Base-by-base conservation (phyloP, 2,797 vertebrate genomes). In the Malurus leucopterus region DNA sequence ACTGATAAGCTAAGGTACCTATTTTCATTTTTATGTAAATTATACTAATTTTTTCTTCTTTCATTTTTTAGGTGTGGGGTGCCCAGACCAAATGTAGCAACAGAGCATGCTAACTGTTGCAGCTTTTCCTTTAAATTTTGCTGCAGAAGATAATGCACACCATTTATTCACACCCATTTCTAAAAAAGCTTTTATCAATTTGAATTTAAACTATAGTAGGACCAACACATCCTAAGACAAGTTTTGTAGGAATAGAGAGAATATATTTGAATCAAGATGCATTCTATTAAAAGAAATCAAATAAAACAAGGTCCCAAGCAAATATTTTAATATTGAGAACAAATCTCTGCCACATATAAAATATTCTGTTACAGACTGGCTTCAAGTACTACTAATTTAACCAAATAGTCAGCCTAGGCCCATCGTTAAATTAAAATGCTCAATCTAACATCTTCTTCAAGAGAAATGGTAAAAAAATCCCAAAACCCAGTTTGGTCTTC, bases 1-100 rank as follows among this genome's bases (percentile, higher is more conserved):
- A 87, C 30, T 73, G 63, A 87, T 71, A 90, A 72, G 69, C 64
- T 87, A 94, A 94, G 74, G 88, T 91, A 89, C 91, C 89, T 89
- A 11, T 63, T 59, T 80, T 53, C 50, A 71, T 85, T 82, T 82
- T 89, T 79, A 30, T 75, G 78, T 57, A 93, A 84, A 68, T 89
- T 74, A 22, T n/a, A 59, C 23, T 82, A 30, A 88, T 21, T 26
- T 62, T 72, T 47, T 47, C 18, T 44, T 76, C 44, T 86, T 57
- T 55, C 6, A 62, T 29, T 30, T 62, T 50, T 67, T 20, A 71
- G 4, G 26, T 71, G 62, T 71, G 18, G 47, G 20, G 8, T 46
- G 7, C 6, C 14, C 32, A 34, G 24, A 72, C 6, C 27, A 44
- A 59, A 58, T 58, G 10, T 13, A 63, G 18, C 24, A 11, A 27